A percentile compares a stretch with the other conserved stretches of the same genome.
Conservation (phyloP, 2,113 vertebrate genomes). For the Cromileptes altivelis region DNA sequence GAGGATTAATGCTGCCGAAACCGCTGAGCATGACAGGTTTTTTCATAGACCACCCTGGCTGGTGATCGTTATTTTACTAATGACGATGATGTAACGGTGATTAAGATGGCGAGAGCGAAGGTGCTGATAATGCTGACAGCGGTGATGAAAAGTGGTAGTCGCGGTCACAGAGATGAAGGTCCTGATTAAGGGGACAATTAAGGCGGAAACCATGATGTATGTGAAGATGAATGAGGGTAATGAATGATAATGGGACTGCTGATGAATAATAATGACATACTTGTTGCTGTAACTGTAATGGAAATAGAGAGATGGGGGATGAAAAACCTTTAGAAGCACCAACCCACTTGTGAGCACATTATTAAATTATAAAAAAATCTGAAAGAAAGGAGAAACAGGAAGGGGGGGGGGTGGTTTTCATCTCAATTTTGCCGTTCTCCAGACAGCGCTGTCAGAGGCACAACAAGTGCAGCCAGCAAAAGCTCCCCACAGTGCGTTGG, state of each 20-base stretch:
- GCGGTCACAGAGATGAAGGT: constrained; percentile 11
- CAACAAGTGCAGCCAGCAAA: background rate
- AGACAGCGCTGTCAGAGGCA: constrained; percentile 3
- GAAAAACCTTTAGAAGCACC: constrained; percentile 5
- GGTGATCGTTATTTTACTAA: constrained; percentile 49
- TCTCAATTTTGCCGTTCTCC: background rate
- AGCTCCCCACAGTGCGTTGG: background rate
- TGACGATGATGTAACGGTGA: constrained; percentile 62
- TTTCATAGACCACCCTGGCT: constrained; percentile 19
- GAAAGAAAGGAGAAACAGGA: background rate
- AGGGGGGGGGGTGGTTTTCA: background rate
- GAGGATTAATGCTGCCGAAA: constrained; percentile 31
- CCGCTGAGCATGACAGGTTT: constrained; percentile 49
- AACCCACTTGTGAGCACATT: background rate
- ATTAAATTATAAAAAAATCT: background rate
- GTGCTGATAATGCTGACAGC: constrained; percentile 40
- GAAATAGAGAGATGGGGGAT: constrained; percentile 5
- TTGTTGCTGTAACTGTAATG: constrained; percentile 30
- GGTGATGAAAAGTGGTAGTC: constrained; percentile 31
- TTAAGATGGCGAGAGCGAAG: constrained; percentile 43
- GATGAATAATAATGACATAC: constrained; percentile 38
- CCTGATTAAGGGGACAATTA: constrained; percentile 42
- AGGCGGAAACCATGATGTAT: constrained; percentile 21
- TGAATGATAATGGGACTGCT: constrained; percentile 33
- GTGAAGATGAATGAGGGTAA: constrained; percentile 44